phyloP scores from a whole-genome alignment of 2,797 vertebrate genomes.

The Neomorphus geoffroyi region DNA sequence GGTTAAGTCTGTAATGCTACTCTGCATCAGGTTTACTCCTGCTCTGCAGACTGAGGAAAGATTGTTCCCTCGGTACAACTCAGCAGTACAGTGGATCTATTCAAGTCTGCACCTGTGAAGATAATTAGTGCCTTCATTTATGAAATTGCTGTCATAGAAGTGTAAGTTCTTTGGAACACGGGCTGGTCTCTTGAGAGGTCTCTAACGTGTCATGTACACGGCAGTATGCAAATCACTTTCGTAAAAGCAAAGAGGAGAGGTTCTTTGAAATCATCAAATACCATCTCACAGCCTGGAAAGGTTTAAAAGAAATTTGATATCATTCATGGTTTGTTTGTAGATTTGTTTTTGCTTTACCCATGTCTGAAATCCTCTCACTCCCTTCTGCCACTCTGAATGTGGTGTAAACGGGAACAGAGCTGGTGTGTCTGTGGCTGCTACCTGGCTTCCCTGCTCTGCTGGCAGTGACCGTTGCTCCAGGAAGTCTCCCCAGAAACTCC shows the following conservation, averaged over 20 bases:
- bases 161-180: not conserved
- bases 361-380: not conserved
- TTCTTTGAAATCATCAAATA: not conserved
- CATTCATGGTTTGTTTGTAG: not conserved
- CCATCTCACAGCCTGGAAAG: not conserved
- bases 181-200: not conserved
- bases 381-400: not conserved
- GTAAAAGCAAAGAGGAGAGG: slow-evolving; percentile 1
- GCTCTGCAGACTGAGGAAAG: not conserved
- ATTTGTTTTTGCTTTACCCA: not conserved
- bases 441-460: not conserved
- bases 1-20: not conserved
- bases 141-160: slow-evolving; percentile 48
- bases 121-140: slow-evolving; percentile 49
- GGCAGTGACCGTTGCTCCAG: not conserved
- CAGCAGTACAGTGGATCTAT: slow-evolving; percentile 7
- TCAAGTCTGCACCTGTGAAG: slow-evolving; percentile 50
- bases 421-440: not conserved
- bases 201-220: slow-evolving; percentile 8
- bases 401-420: accelerated
- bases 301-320: not conserved
- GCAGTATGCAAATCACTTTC: not conserved
- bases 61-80: slow-evolving; percentile 19
- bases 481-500: not conserved
- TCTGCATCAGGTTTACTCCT: not conserved